Evolutionary conservation across 2,888 invertebrate species (phyloP).

Genomic region (Nomada fabriciana): DNA sequence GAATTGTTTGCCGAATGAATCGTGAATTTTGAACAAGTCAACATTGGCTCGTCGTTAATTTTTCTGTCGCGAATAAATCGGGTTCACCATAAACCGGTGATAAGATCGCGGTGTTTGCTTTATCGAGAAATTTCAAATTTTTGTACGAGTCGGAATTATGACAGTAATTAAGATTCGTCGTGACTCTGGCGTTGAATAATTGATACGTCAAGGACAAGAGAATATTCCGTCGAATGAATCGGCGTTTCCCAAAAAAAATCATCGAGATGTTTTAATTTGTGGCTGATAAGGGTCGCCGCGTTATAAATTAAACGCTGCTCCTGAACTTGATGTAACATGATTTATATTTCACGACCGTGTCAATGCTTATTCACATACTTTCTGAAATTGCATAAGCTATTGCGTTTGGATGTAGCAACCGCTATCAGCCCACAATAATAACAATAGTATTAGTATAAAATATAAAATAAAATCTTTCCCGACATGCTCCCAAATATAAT

Average conservation of each 20-base stretch:
- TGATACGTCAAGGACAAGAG: not conserved
- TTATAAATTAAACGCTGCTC: constrained; percentile 34
- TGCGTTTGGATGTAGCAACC: too few species aligned
- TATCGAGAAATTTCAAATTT: not conserved
- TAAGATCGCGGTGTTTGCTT: not conserved
- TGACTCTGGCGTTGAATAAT: not conserved
- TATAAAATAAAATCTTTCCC: too few species aligned
- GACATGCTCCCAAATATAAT: too few species aligned
- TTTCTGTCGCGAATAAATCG: not conserved
- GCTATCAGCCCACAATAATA: not conserved
- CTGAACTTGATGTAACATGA: constrained; percentile 32
- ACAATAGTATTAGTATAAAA: too few species aligned
- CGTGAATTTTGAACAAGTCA: not conserved
- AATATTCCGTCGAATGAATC: not conserved
- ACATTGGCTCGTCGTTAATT: not conserved
- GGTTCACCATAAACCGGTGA: not conserved
- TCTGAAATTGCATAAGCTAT: not conserved
- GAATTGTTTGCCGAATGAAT: not conserved
- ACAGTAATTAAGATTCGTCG: not conserved
- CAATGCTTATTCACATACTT: constrained; percentile 17
- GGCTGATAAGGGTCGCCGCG: constrained; percentile 12
- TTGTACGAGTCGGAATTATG: not conserved
- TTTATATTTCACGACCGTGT: not conserved
- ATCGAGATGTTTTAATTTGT: not conserved
- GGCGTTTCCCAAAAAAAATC: not conserved